A percentile compares a stretch with the other conserved stretches of the same genome.
Evolutionary conservation across 2,888 invertebrate genomes (phyloP).

Genomic region (Tipula lateralis): DNA sequence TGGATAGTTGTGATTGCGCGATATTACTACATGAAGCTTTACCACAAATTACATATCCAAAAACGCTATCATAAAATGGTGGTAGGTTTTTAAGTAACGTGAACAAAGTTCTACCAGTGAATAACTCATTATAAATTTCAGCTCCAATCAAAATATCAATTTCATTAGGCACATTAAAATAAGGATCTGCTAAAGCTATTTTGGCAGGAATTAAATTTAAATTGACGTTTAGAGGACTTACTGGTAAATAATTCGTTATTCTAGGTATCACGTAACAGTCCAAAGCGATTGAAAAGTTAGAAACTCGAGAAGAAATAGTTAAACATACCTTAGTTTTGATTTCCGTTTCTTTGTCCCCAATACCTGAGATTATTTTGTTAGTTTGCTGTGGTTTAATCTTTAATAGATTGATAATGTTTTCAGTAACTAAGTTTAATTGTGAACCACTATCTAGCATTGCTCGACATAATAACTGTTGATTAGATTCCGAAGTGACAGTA

Average conservation of each 20-base stretch:
- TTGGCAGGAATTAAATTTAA: background rate
- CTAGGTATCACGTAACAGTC: background rate
- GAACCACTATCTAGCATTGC: background rate
- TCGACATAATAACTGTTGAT: background rate
- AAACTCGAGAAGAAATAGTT: background rate
- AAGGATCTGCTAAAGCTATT: background rate
- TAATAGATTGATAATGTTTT: background rate
- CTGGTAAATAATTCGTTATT: background rate
- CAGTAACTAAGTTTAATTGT: background rate
- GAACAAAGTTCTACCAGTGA: background rate
- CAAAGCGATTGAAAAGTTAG: background rate
- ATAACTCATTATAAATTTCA: no score
- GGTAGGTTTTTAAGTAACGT: background rate
- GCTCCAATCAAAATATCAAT: background rate
- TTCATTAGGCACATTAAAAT: background rate
- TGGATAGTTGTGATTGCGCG: no score
- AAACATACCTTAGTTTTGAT: background rate
- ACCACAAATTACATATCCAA: background rate
- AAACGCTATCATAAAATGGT: background rate
- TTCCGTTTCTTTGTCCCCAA: background rate
- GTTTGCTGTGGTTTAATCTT: background rate
- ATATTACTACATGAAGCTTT: no score
- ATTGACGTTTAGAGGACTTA: background rate
- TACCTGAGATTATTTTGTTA: background rate
- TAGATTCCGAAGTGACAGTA: background rate